Percentiles rank a stretch among this genome's conserved stretches.
These are phyloP conservation scores for Labeo calbasu DNA, from an alignment of 2,797 vertebrate species.

Conservation along the genomic window DNA sequence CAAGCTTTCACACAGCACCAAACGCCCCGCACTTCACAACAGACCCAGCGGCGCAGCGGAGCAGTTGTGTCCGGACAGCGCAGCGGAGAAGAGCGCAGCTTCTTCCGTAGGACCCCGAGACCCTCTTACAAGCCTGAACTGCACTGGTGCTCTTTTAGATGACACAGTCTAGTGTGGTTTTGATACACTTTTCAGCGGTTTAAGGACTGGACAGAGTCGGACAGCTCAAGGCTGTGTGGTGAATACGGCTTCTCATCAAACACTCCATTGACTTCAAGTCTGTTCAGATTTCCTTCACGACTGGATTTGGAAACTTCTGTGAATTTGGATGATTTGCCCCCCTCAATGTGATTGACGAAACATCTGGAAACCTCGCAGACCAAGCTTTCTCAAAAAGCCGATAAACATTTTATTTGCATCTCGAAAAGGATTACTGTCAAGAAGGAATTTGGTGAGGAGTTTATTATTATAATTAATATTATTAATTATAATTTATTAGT, in stretches of 20 bases:
- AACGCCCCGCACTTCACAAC: constrained; percentile 63
- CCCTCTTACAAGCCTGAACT: not conserved
- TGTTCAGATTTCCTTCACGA: not conserved
- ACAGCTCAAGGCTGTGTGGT: constrained; percentile 17
- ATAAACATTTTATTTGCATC: constrained; percentile 1
- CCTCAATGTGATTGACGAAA: constrained; percentile 4
- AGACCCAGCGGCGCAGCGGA: constrained; percentile 64
- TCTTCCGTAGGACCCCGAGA: constrained; percentile 1
- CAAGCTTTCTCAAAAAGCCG: constrained; percentile 22
- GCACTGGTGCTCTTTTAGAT: not conserved
- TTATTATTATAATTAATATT: constrained; percentile 21
- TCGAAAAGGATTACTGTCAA: constrained; percentile 50
- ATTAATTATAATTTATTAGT: too few relatives aligned
- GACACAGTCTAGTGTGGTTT: constrained; percentile 2
- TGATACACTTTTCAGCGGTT: constrained; percentile 1
- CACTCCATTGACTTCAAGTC: constrained; percentile 14
- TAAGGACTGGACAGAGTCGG: constrained; percentile 41
- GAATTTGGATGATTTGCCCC: constrained; percentile 37
- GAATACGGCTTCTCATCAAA: constrained; percentile 28
- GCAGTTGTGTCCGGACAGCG: constrained; percentile 66
- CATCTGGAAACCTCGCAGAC: constrained; percentile 34
- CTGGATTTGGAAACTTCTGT: constrained; percentile 31
- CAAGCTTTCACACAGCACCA: constrained; percentile 65
- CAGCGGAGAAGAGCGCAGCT: constrained; percentile 25
- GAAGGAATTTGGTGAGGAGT: constrained; percentile 33